phyloP scores from a whole-genome alignment of 2,113 vertebrate genomes.

The Platanista minor region DNA sequence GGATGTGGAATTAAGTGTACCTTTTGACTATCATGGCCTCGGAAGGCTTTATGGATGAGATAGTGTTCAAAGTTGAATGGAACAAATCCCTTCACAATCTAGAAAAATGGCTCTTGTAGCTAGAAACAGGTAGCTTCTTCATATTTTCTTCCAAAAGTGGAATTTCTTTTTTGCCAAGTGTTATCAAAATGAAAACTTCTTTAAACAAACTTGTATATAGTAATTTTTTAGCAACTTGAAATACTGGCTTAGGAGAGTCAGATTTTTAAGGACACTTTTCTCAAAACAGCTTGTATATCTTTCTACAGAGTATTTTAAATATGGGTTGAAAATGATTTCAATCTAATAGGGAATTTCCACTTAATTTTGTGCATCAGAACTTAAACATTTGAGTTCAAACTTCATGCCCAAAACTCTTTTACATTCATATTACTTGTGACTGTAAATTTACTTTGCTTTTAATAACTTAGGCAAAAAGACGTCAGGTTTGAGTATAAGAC shows the following conservation, averaged over 20 bases:
- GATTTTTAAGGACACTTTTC: neutral
- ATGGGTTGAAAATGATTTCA: neutral
- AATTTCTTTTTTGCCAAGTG: neutral
- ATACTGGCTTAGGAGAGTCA: neutral
- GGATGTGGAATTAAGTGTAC: neutral
- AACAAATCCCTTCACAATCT: neutral
- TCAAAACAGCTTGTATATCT: neutral
- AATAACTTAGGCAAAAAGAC: neutral
- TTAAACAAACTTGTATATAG: neutral
- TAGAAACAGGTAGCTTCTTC: neutral
- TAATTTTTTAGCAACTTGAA: neutral
- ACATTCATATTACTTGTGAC: neutral
- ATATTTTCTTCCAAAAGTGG: neutral
- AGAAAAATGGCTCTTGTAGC: neutral
- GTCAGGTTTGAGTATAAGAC: neutral
- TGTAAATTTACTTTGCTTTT: neutral
- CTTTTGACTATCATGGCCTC: neutral
- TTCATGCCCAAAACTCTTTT: neutral
- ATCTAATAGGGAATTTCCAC: neutral
- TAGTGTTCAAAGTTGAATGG: neutral
- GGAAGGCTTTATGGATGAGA: neutral
- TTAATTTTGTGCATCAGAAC: neutral
- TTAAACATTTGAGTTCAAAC: conserved; percentile 8
- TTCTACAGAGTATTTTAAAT: conserved; percentile 3
- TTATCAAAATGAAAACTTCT: neutral